A percentile compares a stretch with the other conserved stretches of the same genome.
phyloP scores from a whole-genome alignment of 2,113 vertebrate species.

The Epinephelus moara region DNA sequence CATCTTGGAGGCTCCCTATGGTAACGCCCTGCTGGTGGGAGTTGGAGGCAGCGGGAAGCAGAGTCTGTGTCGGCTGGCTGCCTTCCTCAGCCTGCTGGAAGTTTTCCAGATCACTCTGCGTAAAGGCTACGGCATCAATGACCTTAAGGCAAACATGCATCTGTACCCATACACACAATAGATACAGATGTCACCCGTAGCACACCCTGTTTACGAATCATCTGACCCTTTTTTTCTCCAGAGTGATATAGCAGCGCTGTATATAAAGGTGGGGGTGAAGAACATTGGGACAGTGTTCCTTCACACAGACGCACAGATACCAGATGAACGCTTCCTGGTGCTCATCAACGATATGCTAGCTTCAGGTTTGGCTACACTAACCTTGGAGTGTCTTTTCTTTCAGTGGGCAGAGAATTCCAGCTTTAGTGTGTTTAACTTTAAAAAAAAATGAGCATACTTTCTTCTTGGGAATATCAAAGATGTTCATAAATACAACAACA shows the following conservation, averaged over 20 bases:
- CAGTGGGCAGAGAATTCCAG: neutral
- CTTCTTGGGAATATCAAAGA: neutral
- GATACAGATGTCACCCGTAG: neutral
- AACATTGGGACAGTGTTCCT: slow-evolving; percentile 84
- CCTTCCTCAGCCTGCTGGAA: slow-evolving; percentile 84
- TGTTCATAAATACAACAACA: too few relatives aligned
- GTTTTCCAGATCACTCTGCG: slow-evolving; percentile 86
- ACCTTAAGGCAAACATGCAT: slow-evolving; percentile 78
- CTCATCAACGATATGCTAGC: slow-evolving; percentile 85
- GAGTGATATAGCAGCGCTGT: slow-evolving; percentile 86
- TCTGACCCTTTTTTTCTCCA: slow-evolving; percentile 42
- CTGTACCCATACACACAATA: neutral
- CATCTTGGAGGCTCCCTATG: slow-evolving; percentile 85
- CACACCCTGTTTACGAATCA: neutral
- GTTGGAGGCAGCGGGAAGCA: slow-evolving; percentile 86
- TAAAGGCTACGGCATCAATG: slow-evolving; percentile 86
- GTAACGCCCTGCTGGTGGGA: slow-evolving; percentile 84
- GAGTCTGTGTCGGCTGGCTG: slow-evolving; percentile 83
- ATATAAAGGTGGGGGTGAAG: slow-evolving; percentile 86
- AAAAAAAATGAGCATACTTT: neutral
- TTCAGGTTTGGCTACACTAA: slow-evolving; percentile 72
- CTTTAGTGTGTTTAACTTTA: too few relatives aligned
- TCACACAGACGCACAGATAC: slow-evolving; percentile 82
- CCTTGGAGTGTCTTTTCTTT: neutral
- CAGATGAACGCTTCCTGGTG: slow-evolving; percentile 84